phyloP scores from a whole-genome alignment of 1,140 invertebrate species.

The Drosophila saltans region DNA sequence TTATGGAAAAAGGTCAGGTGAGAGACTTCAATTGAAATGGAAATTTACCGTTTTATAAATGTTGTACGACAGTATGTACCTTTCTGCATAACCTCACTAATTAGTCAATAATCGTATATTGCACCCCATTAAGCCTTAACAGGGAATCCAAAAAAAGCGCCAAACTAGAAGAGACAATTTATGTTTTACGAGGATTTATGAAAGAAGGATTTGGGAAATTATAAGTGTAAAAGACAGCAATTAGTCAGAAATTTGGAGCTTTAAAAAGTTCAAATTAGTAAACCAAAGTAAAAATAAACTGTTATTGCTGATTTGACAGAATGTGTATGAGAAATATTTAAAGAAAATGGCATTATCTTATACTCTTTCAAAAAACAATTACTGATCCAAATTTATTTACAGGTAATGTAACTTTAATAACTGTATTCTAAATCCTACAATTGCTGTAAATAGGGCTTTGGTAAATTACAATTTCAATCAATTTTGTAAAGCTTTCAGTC shows the following conservation, averaged over 20 bases:
- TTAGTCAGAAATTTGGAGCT: no score
- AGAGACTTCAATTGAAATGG: conserved; percentile 10
- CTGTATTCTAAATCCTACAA: background rate
- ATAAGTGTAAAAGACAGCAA: no score
- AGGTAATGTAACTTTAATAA: background rate
- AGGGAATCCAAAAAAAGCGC: conserved; percentile 67
- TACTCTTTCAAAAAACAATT: no score
- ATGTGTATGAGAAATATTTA: no score
- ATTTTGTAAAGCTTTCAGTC: background rate
- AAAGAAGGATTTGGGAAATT: no score
- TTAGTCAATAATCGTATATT: conserved; percentile 70
- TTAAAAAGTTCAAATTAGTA: no score
- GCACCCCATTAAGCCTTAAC: conserved; percentile 50
- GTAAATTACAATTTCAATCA: background rate
- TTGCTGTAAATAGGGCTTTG: background rate
- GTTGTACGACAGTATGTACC: background rate
- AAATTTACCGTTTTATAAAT: conserved; percentile 22
- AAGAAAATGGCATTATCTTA: no score
- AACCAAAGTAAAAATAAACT: no score
- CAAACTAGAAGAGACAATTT: conserved; percentile 25
- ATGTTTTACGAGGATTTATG: background rate
- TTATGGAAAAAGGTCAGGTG: conserved; percentile 46
- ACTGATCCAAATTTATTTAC: no score
- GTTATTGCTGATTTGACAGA: no score
- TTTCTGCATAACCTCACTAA: conserved; percentile 59